Evolutionary conservation across 1,140 invertebrate genomes (phyloP), one percentile per base, ranked within the genome.

Genomic region (Stegodyphus dumicola): DNA sequence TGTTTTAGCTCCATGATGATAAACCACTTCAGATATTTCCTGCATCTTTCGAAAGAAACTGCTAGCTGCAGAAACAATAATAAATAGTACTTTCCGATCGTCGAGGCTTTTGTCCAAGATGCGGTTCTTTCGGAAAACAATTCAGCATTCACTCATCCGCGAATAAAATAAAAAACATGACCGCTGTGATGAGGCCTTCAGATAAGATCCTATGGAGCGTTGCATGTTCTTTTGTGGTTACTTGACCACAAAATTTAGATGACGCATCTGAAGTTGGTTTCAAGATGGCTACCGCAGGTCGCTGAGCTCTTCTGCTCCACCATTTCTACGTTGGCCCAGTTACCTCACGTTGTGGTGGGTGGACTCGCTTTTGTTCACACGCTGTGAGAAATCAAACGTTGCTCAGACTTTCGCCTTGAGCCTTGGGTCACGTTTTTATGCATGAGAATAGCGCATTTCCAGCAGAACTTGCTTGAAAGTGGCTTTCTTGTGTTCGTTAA

Each of bases 341-440:
- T 81, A 81, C 79, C 70, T 81, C 70, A 73, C 15, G 18, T 5
- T 66, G 51, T 11, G 18, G 79, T 81, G 79, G 79, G 70, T 64
- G 70, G 79, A 81, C 73, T 81, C 10, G n/a, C 70, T 81, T 73
- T 81, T 81, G 79, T 74, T 81, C 79, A 1, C 33, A 33, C 33
- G 3, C 33, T 33, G 33, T 33, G 33, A 33, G 33, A 33, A 33
- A 33, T 66, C 49, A 64, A 52, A 54, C 5, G n/a, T 6, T 33
- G 53, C n/a, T 5, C 69, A 81, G 79, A 81, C 79, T 81, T 81
- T 81, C 79, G 64, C 79, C 79, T 81, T 81, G 79, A 81, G 69
- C 64, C 52, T 3, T 33, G 33, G 33, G 79, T 81, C 67, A 73
- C 79, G 67, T 81, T 81, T 81, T 49, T 66, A n/a, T n/a, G n/a